A percentile compares a stretch with the other conserved stretches of the same genome.
Evolutionary conservation across 2,888 invertebrate species (phyloP).

Genomic region (Drosophila helvetica): DNA sequence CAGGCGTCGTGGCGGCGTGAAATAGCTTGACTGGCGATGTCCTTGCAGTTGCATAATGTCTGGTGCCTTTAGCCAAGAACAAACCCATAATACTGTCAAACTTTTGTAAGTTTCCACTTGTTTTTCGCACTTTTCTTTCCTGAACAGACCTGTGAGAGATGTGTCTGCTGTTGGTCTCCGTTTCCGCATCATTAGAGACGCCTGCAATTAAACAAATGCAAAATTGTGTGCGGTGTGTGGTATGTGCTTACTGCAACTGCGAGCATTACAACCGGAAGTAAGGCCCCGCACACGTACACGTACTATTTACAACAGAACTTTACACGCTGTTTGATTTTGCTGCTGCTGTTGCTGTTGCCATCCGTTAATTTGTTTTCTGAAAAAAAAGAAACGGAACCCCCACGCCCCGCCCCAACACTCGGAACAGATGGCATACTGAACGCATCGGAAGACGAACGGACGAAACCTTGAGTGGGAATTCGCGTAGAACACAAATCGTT

Average conservation of each 20-base stretch:
- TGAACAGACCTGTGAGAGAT: background rate
- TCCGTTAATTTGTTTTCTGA: slow-evolving; percentile 44
- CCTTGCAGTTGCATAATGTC: slow-evolving; percentile 25
- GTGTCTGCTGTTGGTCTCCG: slow-evolving; percentile 3
- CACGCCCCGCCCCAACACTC: background rate
- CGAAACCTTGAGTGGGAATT: slow-evolving; percentile 25
- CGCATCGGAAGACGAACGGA: slow-evolving; percentile 4
- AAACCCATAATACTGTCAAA: slow-evolving; percentile 65
- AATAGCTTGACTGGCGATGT: slow-evolving; percentile 7
- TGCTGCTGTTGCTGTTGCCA: slow-evolving; percentile 14
- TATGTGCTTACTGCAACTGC: background rate
- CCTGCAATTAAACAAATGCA: slow-evolving; percentile 67
- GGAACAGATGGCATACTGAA: background rate
- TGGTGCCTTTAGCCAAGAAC: slow-evolving; percentile 30
- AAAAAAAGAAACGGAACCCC: slow-evolving; percentile 22
- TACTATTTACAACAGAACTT: slow-evolving; percentile 31
- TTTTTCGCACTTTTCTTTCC: background rate
- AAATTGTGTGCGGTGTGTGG: slow-evolving; percentile 26
- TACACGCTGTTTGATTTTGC: slow-evolving; percentile 1
- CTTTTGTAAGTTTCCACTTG: slow-evolving; percentile 25
- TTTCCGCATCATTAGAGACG: slow-evolving; percentile 59
- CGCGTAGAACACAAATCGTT: slow-evolving; percentile 5
- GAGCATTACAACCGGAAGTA: slow-evolving; percentile 25
- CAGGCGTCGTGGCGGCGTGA: background rate
- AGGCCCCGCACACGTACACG: slow-evolving; percentile 28